These are phyloP conservation scores for Trichonephila inaurata DNA, from an alignment of 1,140 invertebrate genomes.

Conservation along the genomic window DNA sequence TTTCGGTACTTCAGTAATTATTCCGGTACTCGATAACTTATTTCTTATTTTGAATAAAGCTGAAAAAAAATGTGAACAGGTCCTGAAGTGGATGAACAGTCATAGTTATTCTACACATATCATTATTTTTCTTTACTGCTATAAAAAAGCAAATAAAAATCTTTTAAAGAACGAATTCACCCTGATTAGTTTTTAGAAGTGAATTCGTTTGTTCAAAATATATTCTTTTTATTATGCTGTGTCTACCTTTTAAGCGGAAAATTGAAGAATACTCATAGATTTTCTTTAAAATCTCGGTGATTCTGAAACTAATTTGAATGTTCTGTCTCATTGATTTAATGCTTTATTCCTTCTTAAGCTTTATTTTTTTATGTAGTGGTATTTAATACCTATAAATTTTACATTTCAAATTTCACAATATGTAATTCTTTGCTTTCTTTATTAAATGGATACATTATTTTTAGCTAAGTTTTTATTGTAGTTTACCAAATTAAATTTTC, in stretches of 20 bases:
- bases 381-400: too few species aligned
- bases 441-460: too few species aligned
- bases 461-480: too few species aligned
- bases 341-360: neutral
- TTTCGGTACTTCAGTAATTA: neutral
- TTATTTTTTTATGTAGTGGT: neutral
- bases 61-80: neutral
- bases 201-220: neutral
- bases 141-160: neutral
- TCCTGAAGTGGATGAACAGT: neutral
- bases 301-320: neutral
- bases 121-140: neutral
- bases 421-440: too few species aligned
- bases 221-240: neutral
- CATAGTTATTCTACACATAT: neutral
- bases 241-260: too few species aligned
- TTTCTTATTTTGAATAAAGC: neutral
- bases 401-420: too few species aligned
- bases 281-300: neutral
- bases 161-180: neutral
- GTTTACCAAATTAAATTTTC: too few species aligned
- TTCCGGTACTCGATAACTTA: neutral
- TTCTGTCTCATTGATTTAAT: neutral
- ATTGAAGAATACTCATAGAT: too few species aligned
- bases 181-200: neutral